A percentile compares a stretch with the other conserved stretches of the same genome.
Conservation (phyloP, 2,888 invertebrate genomes). For the Polydrusus pterygomalis region DNA sequence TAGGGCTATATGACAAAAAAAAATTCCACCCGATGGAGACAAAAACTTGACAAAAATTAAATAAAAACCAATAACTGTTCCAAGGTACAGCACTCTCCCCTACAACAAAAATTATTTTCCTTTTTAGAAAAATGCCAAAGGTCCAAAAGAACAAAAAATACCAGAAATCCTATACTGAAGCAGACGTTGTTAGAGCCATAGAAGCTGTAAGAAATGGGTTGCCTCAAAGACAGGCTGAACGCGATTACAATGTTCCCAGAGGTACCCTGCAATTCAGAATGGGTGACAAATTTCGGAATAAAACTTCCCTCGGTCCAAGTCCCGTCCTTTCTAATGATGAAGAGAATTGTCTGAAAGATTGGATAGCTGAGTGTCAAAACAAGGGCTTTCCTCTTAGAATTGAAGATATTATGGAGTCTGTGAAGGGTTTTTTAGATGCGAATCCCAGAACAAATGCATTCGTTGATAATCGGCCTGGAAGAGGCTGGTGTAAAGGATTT, state of each 20-base stretch:
- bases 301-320: conserved; percentile 18
- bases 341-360: background rate
- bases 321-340: conserved; percentile 13
- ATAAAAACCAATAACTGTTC: too few species aligned
- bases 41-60: too few species aligned
- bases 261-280: conserved; percentile 13
- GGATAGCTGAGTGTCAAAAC: conserved; percentile 23
- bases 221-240: conserved; percentile 8
- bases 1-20: too few species aligned
- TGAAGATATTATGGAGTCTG: conserved; percentile 14
- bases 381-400: conserved; percentile 7
- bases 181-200: conserved; percentile 1
- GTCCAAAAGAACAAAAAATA: conserved; percentile 8
- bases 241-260: conserved; percentile 12
- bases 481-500: conserved; percentile 60
- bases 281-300: conserved; percentile 8
- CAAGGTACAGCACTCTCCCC: too few species aligned
- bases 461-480: conserved; percentile 55
- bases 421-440: conserved; percentile 48
- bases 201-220: conserved; percentile 6
- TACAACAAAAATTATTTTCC: background rate
- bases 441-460: conserved; percentile 52
- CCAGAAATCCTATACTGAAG: background rate
- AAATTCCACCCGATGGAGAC: too few species aligned
- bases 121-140: conserved; percentile 21